Percentiles rank a stretch among this genome's conserved stretches.
phyloP scores from a whole-genome alignment of 1,140 invertebrate genomes.

The Tetragonula clypearis region DNA sequence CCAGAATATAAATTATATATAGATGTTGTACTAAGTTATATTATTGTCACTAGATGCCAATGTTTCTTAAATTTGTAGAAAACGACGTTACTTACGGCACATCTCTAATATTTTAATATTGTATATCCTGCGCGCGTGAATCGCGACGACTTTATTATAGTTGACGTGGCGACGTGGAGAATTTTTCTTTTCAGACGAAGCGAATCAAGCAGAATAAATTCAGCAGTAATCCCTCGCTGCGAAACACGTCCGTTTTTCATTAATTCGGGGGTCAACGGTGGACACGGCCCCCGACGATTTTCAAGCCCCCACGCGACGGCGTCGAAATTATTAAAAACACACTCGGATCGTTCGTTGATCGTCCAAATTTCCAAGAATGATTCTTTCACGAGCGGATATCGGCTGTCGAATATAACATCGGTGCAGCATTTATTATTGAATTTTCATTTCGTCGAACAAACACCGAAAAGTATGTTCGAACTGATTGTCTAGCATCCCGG shows the following conservation, averaged over 20 bases:
- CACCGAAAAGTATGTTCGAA: background rate
- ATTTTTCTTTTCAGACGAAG: background rate
- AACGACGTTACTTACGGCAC: too few species aligned
- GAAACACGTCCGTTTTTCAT: constrained; percentile 11
- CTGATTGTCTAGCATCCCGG: background rate
- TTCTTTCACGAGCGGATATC: background rate
- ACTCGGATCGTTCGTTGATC: background rate
- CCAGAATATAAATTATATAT: too few species aligned
- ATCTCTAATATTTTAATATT: too few species aligned
- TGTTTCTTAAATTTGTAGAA: too few species aligned
- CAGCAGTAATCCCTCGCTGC: background rate
- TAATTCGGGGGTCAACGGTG: background rate
- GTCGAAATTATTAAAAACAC: constrained; percentile 19
- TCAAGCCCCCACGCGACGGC: background rate
- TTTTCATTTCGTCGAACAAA: constrained; percentile 1
- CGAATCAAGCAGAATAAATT: constrained; percentile 9
- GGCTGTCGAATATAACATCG: background rate
- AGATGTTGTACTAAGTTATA: too few species aligned
- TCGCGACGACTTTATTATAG: too few species aligned
- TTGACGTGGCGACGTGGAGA: background rate
- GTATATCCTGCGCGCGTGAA: too few species aligned
- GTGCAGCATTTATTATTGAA: constrained; percentile 25
- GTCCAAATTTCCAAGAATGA: constrained; percentile 23
- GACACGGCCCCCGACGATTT: background rate
- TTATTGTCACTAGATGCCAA: too few species aligned